Percentiles rank a stretch among this genome's conserved stretches.
phyloP scores from a whole-genome alignment of 2,888 invertebrate genomes.

The Drosophila multiciliata region DNA sequence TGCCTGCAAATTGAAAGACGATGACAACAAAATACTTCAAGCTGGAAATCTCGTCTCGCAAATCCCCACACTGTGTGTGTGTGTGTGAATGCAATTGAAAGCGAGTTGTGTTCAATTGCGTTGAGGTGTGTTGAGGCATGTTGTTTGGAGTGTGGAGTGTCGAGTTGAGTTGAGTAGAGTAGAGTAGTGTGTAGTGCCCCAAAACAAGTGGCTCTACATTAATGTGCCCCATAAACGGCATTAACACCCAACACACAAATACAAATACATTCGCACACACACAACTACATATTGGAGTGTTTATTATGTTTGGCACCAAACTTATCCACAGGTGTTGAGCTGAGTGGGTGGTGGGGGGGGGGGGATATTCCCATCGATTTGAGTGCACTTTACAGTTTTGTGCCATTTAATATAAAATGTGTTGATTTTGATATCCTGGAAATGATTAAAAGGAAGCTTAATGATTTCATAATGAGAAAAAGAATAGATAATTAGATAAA shows the following conservation, averaged over 20 bases:
- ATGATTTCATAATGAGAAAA: not conserved
- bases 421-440: constrained; percentile 24
- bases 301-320: constrained; percentile 21
- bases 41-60: constrained; percentile 51
- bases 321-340: constrained; percentile 17
- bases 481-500: not conserved
- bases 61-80: constrained; percentile 49
- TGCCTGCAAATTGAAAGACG: constrained; percentile 69
- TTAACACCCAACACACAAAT: constrained; percentile 19
- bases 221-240: constrained; percentile 58
- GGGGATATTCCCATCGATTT: constrained; percentile 17
- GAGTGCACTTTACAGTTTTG: constrained; percentile 26
- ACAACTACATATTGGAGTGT: not conserved
- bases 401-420: constrained; percentile 38
- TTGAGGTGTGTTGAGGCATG: constrained; percentile 19
- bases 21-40: constrained; percentile 61
- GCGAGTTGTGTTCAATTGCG: constrained; percentile 25
- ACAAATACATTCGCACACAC: constrained; percentile 3
- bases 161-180: constrained; percentile 8
- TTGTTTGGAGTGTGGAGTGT: not conserved
- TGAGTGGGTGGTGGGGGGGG: not conserved
- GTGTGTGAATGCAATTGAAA: constrained; percentile 56
- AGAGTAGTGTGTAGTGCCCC: constrained; percentile 17
- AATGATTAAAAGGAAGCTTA: not conserved
- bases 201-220: constrained; percentile 49